These are phyloP conservation scores for Sebastes cheni DNA, from an alignment of 2,797 vertebrate genomes.

Conservation along the genomic window DNA sequence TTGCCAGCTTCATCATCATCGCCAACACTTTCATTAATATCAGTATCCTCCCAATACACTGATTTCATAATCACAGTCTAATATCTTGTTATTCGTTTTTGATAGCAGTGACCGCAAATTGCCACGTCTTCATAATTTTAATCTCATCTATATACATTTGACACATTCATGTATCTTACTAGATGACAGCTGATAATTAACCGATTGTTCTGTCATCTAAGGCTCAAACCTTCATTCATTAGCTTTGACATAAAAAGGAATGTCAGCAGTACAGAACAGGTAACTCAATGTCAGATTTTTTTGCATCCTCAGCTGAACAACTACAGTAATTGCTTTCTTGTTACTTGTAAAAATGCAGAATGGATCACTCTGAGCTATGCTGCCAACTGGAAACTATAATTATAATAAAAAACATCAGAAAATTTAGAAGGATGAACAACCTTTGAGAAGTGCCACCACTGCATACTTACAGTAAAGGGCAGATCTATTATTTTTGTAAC, in stretches of 20 bases:
- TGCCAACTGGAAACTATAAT: not conserved
- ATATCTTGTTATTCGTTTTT: not conserved
- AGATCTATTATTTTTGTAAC: not conserved
- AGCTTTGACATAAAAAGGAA: not conserved
- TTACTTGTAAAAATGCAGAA: not conserved
- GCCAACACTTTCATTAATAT: not conserved
- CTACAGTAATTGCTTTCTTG: not conserved
- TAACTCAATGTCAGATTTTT: not conserved
- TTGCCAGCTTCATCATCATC: not conserved
- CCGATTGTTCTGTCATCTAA: not conserved
- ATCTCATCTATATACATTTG: not conserved
- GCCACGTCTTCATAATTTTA: not conserved
- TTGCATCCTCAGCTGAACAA: not conserved
- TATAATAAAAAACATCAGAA: not conserved
- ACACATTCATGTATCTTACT: not conserved
- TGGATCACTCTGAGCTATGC: not conserved
- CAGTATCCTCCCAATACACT: not conserved
- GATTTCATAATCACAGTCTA: not conserved
- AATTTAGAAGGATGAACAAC: not conserved
- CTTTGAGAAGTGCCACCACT: not conserved
- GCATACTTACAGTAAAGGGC: not conserved
- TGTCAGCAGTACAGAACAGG: not conserved
- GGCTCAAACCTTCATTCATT: not conserved
- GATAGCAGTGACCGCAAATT: not conserved
- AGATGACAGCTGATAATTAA: not conserved